Conservation (phyloP, 2,888 invertebrate genomes). For the Brenthis ino region DNA sequence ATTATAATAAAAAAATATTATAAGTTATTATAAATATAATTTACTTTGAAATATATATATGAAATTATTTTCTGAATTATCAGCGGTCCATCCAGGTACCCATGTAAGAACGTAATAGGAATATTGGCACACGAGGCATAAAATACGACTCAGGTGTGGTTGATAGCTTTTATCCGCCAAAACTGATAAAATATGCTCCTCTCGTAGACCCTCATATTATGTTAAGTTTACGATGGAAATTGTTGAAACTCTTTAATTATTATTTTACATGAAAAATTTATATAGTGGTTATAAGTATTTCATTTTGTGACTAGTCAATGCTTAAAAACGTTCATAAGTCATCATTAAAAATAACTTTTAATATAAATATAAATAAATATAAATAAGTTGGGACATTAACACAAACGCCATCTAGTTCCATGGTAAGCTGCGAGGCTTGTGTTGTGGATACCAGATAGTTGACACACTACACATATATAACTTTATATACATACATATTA, state of each 20-base stretch:
- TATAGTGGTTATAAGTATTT: not conserved
- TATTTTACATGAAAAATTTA: not conserved
- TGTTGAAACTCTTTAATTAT: slow-evolving; percentile 27
- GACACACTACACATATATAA: too few species aligned
- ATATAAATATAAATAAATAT: too few species aligned
- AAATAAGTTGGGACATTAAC: too few species aligned
- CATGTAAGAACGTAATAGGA: slow-evolving; percentile 53
- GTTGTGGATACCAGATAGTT: too few species aligned
- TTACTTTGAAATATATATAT: not conserved
- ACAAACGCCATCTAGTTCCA: too few species aligned
- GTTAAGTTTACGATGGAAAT: slow-evolving; percentile 58
- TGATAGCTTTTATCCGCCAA: slow-evolving; percentile 77
- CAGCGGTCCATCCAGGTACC: slow-evolving; percentile 44
- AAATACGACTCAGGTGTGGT: slow-evolving; percentile 79
- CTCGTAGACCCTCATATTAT: slow-evolving; percentile 56
- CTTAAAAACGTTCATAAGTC: too few species aligned
- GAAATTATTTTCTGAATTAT: slow-evolving; percentile 43
- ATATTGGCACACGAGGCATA: slow-evolving; percentile 75
- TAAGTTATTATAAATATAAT: not conserved
- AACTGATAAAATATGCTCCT: slow-evolving; percentile 74
- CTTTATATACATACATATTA: too few species aligned
- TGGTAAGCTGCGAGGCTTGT: too few species aligned
- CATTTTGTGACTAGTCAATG: too few species aligned
- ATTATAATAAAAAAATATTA: too few species aligned
- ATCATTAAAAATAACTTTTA: too few species aligned